Evolutionary conservation across 2,888 invertebrate genomes (phyloP), one percentile per base, ranked within the genome.

Genomic region (Didymodactylos carnosus): DNA sequence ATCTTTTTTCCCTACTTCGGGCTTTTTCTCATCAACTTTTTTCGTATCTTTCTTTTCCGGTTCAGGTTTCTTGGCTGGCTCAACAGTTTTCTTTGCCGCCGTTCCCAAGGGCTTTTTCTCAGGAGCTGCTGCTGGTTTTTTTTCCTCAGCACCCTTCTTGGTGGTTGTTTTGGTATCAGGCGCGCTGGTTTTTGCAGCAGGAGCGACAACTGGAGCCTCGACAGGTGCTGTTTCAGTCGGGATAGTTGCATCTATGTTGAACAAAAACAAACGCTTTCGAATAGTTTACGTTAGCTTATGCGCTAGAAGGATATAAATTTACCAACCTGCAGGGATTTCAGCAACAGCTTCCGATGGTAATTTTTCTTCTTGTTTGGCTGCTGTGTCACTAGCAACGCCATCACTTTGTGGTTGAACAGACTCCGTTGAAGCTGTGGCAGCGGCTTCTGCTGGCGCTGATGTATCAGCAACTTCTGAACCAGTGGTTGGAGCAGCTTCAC

Each of bases 1-100:
- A 6, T n/a, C 19, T 49, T 49, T 49, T 11, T 43, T 43, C 11
- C n/a, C 14, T 77, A 86, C 85, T 72, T 86, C 86, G 40, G 84
- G 82, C 10, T 73, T 72, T 41, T 46, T 62, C 35, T 69, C 41
- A 23, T 75, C 51, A 78, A 90, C n/a, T 3, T 71, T 75, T 14
- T 76, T 70, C 14, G 87, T 84, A 79, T 89, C 91, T 83, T 86
- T 88, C 77, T 86, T 85, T 73, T 88, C 89, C 81, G n/a, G n/a
- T n/a, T 90, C 89, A 79, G 81, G 80, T 76, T 82, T 83, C 73
- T 80, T 80, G 35, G 78, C 76, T 80, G 79, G 51, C 79, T 73
- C 29, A 73, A 62, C 13, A n/a, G 29, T 69, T 41, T 41, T 53
- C 6, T 39, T 46, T 16, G 46, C 70, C 19, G 69, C 70, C 39